Evolutionary conservation across 2,797 vertebrate genomes (phyloP), one percentile per base, ranked within the genome.

Genomic region (Otolemur crassicaudatus): DNA sequence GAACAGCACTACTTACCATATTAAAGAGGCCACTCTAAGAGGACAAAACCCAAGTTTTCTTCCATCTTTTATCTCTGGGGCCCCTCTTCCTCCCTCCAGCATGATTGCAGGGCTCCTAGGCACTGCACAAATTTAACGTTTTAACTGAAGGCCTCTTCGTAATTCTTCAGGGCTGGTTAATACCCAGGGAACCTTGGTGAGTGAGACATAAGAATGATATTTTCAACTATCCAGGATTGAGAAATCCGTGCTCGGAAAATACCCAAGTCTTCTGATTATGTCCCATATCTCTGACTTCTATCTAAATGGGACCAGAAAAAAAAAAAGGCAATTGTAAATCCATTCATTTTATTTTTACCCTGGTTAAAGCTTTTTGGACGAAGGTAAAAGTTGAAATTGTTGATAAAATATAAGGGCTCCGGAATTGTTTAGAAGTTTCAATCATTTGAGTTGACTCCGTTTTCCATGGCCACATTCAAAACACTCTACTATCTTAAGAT

Each of bases 381-480:
- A 96, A 93, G 76, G 81, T 70, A 73, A 93, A 96, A 91, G 40
- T 40, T 85, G 49, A 93, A 91, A 92, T 53, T 60, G 31, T 29
- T 82, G 60, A 58, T 80, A 90, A 83, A 93, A 92, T 43, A 10
- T 88, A 93, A 96, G 70, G 17, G 60, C 58, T 89, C 70, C 89
- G 9, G 88, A 90, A 89, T 89, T 43, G 77, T 65, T 70, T 90
- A 19, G 82, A 94, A 81, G 43, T 97, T 94, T 92, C 94, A 92
- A 12, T 73, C 67, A 61, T 72, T 90, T 81, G 73, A n/a, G 87
- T 40, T 92, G 72, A 73, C 60, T 40, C 70, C 49, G 56, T 85
- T 84, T 95, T 94, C 96, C 79, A 90, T 12, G 25, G 61, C 13
- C 89, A 96, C 63, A 31, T 89, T 87, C 90, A 84, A 84, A 96